Conservation (phyloP, 1,140 invertebrate genomes). For the Hestina assimilis region DNA sequence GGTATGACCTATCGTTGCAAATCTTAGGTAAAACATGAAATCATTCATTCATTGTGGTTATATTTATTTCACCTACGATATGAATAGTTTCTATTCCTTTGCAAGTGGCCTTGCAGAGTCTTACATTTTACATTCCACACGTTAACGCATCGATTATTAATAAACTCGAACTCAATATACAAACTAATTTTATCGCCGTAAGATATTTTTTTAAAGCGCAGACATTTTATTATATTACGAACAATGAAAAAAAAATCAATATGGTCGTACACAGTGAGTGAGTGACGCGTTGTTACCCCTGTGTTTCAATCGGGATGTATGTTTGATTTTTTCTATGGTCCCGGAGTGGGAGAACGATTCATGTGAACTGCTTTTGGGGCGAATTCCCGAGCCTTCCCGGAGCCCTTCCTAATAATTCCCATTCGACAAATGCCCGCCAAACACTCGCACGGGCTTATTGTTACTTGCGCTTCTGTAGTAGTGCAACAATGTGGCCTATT, state of each 20-base stretch:
- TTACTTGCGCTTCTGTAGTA: conserved; percentile 61
- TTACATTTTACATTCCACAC: conserved; percentile 76
- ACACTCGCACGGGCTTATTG: conserved; percentile 73
- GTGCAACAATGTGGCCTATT: conserved; percentile 56
- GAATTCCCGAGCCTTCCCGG: conserved; percentile 75
- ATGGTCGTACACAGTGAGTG: conserved; percentile 55
- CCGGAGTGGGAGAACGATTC: conserved; percentile 74
- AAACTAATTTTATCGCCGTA: conserved; percentile 68
- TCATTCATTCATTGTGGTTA: conserved; percentile 30
- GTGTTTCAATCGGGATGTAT: conserved; percentile 77
- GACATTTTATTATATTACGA: conserved; percentile 74
- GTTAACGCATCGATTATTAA: conserved; percentile 77
- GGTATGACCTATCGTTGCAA: conserved; percentile 13
- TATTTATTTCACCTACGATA: conserved; percentile 72
- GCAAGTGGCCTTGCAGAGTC: conserved; percentile 72
- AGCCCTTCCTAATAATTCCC: conserved; percentile 76
- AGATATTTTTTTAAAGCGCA: conserved; percentile 61
- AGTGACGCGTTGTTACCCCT: conserved; percentile 77
- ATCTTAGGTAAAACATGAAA: conserved; percentile 2
- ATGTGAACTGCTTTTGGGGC: conserved; percentile 78
- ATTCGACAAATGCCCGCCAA: conserved; percentile 76
- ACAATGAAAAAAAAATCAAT: conserved; percentile 78
- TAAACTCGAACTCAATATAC: conserved; percentile 72
- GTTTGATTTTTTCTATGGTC: conserved; percentile 75
- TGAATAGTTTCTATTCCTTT: conserved; percentile 76